Evolutionary conservation across 2,113 vertebrate species (phyloP).

Genomic region (Synodontis membranacea): DNA sequence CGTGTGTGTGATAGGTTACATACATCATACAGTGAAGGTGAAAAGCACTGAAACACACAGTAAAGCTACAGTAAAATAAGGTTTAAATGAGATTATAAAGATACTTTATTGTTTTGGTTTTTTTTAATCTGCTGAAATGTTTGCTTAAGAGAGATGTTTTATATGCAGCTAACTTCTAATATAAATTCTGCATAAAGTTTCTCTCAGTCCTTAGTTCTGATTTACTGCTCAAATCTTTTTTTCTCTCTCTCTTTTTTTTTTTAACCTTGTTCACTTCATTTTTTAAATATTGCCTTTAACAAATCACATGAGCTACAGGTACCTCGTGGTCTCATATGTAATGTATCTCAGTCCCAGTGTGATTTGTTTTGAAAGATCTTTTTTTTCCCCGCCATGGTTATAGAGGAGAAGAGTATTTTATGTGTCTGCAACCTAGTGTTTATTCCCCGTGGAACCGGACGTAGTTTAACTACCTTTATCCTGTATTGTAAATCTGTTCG

Average conservation of each 20-base stretch:
- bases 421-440: background rate
- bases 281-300: background rate
- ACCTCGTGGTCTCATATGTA: background rate
- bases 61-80: background rate
- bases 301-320: background rate
- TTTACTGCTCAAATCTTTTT: background rate
- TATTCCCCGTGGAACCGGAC: background rate
- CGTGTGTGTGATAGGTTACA: constrained; percentile 9
- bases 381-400: background rate
- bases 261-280: background rate
- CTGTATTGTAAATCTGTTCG: background rate
- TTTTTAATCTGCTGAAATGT: background rate
- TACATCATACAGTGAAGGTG: constrained; percentile 2
- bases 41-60: background rate
- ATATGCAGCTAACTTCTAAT: background rate
- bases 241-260: background rate
- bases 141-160: background rate
- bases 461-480: background rate
- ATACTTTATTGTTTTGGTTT: background rate
- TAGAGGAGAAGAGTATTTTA: background rate
- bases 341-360: background rate
- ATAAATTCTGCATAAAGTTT: background rate
- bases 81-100: background rate
- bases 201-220: background rate
- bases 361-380: background rate